Percentiles rank a stretch among this genome's conserved stretches.
Conservation (phyloP, 2,888 invertebrate species). For the Sphecodes monilicornis region DNA sequence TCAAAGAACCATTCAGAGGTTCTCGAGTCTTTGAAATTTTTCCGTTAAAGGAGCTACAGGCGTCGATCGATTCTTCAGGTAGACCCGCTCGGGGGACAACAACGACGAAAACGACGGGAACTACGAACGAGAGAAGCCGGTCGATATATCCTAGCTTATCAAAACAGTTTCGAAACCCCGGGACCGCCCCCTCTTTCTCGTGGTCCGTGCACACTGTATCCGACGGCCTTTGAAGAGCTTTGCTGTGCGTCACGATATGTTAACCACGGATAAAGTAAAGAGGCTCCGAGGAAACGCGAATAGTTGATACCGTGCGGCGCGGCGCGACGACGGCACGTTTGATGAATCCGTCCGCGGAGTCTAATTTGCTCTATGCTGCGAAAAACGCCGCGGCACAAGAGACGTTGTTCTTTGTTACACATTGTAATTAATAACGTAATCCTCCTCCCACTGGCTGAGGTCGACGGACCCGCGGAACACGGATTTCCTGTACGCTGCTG, state of each 20-base stretch:
- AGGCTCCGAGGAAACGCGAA: neutral
- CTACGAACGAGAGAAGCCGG: slow-evolving; percentile 23
- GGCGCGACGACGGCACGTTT: neutral
- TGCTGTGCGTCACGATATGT: slow-evolving; percentile 37
- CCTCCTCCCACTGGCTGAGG: neutral
- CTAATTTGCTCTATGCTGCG: neutral
- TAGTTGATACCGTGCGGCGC: neutral
- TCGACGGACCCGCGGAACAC: neutral
- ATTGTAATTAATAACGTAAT: slow-evolving; percentile 4
- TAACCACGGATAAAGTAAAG: slow-evolving; percentile 13
- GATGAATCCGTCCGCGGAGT: neutral
- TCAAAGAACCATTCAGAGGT: slow-evolving; percentile 72
- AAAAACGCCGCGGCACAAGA: neutral
- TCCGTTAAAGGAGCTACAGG: slow-evolving; percentile 70
- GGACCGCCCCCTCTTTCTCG: neutral
- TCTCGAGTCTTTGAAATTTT: slow-evolving; percentile 70
- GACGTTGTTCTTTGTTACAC: slow-evolving; percentile 2
- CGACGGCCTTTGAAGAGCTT: slow-evolving; percentile 30
- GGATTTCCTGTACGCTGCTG: neutral
- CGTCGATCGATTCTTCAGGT: slow-evolving; percentile 64
- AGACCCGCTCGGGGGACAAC: slow-evolving; percentile 45
- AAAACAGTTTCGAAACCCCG: slow-evolving; percentile 58
- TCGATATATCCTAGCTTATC: slow-evolving; percentile 66
- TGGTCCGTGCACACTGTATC: neutral
- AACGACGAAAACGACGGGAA: slow-evolving; percentile 44